Evolutionary conservation across 2,113 vertebrate species (phyloP).

Genomic region (Narcine bancroftii): DNA sequence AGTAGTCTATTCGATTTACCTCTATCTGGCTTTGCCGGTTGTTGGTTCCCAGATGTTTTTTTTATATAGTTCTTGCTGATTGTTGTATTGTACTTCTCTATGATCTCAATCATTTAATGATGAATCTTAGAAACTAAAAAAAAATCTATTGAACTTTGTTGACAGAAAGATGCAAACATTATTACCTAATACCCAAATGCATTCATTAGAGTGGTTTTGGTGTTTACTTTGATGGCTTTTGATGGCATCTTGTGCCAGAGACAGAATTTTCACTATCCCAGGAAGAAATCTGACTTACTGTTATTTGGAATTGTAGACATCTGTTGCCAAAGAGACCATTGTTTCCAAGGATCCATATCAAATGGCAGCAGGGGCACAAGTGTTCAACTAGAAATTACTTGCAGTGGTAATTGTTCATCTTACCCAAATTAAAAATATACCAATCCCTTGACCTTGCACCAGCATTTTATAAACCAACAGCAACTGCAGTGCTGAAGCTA

Average conservation of each 20-base stretch:
- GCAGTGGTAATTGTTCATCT: not conserved
- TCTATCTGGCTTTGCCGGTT: not conserved
- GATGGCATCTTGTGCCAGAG: no score
- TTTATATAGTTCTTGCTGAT: no score
- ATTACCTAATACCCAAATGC: no score
- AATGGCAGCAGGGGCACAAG: no score
- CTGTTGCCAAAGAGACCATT: not conserved
- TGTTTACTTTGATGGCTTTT: not conserved
- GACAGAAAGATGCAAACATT: not conserved
- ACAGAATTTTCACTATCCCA: not conserved
- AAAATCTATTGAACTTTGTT: not conserved
- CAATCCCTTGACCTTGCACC: not conserved
- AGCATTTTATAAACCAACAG: no score
- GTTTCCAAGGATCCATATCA: not conserved
- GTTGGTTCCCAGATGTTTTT: not conserved
- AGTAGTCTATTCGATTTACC: not conserved
- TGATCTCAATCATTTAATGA: not conserved
- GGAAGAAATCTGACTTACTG: not conserved
- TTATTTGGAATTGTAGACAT: not conserved
- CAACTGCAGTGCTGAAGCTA: not conserved
- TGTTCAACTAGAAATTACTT: not conserved
- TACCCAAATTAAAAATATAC: not conserved
- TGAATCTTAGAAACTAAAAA: not conserved
- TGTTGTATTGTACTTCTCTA: not conserved
- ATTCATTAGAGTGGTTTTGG: not conserved